These are phyloP conservation scores for Lophius piscatorius DNA, from an alignment of 2,113 vertebrate genomes.

Conservation along the genomic window DNA sequence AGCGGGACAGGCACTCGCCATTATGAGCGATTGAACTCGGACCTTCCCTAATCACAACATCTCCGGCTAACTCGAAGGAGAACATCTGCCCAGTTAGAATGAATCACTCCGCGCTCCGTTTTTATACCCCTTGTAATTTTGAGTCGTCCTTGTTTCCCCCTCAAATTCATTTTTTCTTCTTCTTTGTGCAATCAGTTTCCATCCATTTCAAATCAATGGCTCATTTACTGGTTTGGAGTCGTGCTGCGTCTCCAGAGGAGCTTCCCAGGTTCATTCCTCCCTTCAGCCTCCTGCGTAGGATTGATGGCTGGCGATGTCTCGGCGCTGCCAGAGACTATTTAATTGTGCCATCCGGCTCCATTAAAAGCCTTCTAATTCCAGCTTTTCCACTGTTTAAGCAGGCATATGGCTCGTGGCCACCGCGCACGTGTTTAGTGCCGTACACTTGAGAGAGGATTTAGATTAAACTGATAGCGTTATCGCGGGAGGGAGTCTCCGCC, in stretches of 20 bases:
- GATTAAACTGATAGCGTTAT: constrained; percentile 67
- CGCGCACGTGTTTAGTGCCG: constrained; percentile 37
- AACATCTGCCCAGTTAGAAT: neutral
- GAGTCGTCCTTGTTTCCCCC: neutral
- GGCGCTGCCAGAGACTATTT: constrained; percentile 36
- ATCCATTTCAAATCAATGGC: constrained; percentile 24
- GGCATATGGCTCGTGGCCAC: constrained; percentile 38
- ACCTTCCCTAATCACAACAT: constrained; percentile 28
- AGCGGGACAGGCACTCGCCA: constrained; percentile 32
- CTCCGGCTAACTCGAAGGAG: constrained; percentile 16
- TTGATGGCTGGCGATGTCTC: constrained; percentile 34
- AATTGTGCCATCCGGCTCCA: constrained; percentile 34
- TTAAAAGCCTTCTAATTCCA: constrained; percentile 57
- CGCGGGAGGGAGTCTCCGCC: constrained; percentile 33
- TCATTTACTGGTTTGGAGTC: constrained; percentile 20
- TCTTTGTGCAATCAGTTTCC: neutral
- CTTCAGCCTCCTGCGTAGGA: constrained; percentile 3
- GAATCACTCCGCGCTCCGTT: neutral
- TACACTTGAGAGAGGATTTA: constrained; percentile 56
- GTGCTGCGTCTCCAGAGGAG: constrained; percentile 21
- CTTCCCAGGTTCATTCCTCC: constrained; percentile 17
- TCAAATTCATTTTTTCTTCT: constrained; percentile 4
- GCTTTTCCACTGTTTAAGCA: constrained; percentile 38
- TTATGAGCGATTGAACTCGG: constrained; percentile 46
- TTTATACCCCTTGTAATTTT: neutral